Base-by-base conservation (phyloP, 2,888 invertebrate genomes). In the Cosmorhoe ocellata region DNA sequence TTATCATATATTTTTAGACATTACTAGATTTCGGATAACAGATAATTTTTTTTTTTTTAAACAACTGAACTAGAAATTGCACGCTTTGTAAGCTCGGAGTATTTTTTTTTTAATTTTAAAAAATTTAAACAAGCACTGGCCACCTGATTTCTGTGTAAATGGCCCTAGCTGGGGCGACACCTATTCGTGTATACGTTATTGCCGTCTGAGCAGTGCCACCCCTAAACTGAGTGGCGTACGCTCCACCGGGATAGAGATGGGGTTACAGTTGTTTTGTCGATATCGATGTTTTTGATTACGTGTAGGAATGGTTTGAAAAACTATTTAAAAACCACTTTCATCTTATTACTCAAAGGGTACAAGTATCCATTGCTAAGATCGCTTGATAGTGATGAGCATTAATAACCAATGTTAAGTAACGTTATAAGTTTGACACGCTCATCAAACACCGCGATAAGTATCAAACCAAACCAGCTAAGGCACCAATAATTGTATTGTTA, bases 401-500 rank as follows among this genome's bases (percentile, higher is more conserved):
- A n/a, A n/a, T n/a, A n/a, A n/a, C n/a, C n/a, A n/a, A n/a, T n/a
- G n/a, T n/a, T n/a, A n/a, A n/a, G n/a, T n/a, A n/a, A n/a, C n/a
- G n/a, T n/a, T n/a, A n/a, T n/a, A n/a, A n/a, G n/a, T 61, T 61
- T 58, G 65, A 67, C 67, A 66, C 44, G 67, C 64, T 76, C 68
- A 62, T 74, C 69, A 76, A 76, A 74, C 67, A 73, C 69, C 66
- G 58, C 71, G 65, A 70, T 70, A 75, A 75, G 64, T 67, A 67
- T 63, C 74, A 70, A 77, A 77, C 79, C 79, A 78, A 74, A 72
- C 76, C 71, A 69, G 74, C n/a, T n/a, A n/a, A n/a, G 75, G 74
- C 78, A 79, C 81, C 80, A 82, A 73, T 76, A 76, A 80, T 74
- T 71, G 79, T 76, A 79, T 79, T 81, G 79, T 83, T 83, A 82